A percentile compares a stretch with the other conserved stretches of the same genome.
These are phyloP conservation scores for Aegotheles bennettii DNA, from an alignment of 2,113 vertebrate genomes.

Conservation along the genomic window DNA sequence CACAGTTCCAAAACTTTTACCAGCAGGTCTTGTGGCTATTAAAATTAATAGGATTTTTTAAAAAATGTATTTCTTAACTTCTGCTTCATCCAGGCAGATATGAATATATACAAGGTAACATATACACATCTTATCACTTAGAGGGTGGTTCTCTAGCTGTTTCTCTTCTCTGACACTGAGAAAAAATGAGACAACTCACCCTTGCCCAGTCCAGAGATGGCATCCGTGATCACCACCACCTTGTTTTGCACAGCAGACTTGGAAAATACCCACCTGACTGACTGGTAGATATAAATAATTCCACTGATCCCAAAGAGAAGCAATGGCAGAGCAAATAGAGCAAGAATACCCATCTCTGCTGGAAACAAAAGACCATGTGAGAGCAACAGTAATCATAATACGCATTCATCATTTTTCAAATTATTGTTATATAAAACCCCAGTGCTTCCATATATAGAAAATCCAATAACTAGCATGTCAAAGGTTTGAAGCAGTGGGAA, in stretches of 20 bases:
- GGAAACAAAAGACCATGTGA: background rate
- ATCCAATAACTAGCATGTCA: background rate
- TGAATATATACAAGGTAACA: background rate
- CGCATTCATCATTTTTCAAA: background rate
- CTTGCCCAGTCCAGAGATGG: constrained; percentile 87
- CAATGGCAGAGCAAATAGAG: constrained; percentile 80
- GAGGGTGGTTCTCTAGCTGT: background rate
- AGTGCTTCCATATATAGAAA: background rate
- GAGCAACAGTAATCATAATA: background rate
- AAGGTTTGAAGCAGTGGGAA: background rate
- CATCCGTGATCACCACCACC: constrained; percentile 93
- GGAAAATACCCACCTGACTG: constrained; percentile 84
- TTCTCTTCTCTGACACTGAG: background rate
- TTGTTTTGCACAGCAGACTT: constrained; percentile 90
- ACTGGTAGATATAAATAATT: constrained; percentile 88
- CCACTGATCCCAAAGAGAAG: constrained; percentile 85
- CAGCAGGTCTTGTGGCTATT: background rate
- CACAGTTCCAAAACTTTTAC: background rate
- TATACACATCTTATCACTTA: background rate
- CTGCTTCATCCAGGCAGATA: background rate
- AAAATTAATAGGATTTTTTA: background rate
- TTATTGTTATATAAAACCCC: background rate
- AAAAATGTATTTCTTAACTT: background rate
- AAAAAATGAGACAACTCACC: constrained; percentile 76
- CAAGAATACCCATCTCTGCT: constrained; percentile 79